Evolutionary conservation across 2,797 vertebrate genomes (phyloP).

Genomic region (Cuniculus paca): DNA sequence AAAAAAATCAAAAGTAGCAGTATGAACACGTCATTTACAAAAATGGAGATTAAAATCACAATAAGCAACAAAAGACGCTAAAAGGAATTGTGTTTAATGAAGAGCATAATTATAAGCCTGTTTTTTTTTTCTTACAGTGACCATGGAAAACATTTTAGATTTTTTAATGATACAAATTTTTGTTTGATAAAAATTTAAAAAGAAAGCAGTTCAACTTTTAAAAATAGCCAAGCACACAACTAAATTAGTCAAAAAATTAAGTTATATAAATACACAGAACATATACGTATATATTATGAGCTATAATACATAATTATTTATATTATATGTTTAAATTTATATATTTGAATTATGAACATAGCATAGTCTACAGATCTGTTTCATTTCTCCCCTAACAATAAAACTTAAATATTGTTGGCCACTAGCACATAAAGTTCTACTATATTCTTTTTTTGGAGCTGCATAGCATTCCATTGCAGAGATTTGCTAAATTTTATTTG

Average conservation of each 20-base stretch:
- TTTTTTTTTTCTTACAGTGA: neutral
- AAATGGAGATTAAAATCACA: neutral
- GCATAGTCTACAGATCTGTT: neutral
- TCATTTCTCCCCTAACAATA: conserved; percentile 15
- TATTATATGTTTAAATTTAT: neutral
- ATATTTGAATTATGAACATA: neutral
- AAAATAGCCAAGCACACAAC: neutral
- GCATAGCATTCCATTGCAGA: neutral
- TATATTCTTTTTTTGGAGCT: neutral
- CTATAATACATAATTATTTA: neutral
- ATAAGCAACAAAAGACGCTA: neutral
- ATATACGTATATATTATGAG: neutral
- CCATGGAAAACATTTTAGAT: neutral
- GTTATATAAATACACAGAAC: neutral
- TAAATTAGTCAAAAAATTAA: neutral
- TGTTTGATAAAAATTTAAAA: neutral
- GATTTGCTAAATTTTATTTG: neutral
- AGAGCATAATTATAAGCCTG: neutral
- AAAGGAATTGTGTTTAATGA: neutral
- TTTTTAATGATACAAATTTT: neutral
- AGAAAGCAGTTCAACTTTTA: neutral
- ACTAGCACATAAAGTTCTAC: neutral
- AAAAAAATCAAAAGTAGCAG: neutral
- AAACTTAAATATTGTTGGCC: neutral
- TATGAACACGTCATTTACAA: neutral